Evolutionary conservation across 92 coral and sea anemone species (phyloP).

Genomic region (Porites evermanni): DNA sequence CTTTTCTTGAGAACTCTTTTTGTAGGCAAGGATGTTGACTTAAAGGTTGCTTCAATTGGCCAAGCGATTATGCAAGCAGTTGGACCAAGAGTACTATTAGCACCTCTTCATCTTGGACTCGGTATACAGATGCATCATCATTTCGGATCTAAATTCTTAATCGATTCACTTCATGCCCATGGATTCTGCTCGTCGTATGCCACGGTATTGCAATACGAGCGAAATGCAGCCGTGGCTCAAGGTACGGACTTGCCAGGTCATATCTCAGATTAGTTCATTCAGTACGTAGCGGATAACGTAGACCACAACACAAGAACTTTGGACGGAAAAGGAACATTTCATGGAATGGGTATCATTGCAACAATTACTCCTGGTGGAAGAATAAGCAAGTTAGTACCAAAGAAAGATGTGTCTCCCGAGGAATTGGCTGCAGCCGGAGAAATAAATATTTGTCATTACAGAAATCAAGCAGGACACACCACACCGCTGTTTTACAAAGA

Average conservation of each 20-base stretch:
- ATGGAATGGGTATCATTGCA: constrained; percentile 71
- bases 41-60: constrained; percentile 59
- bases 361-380: constrained; percentile 43
- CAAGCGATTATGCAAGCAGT: constrained; percentile 66
- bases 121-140: constrained; percentile 72
- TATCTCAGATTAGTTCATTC: constrained; percentile 36
- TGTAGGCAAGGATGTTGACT: constrained; percentile 54
- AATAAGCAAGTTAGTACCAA: constrained; percentile 25
- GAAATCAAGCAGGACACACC: constrained; percentile 20
- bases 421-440: constrained; percentile 45
- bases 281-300: constrained; percentile 56
- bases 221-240: constrained; percentile 56
- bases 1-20: constrained; percentile 8
- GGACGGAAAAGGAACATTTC: constrained; percentile 59
- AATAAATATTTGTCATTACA: constrained; percentile 30
- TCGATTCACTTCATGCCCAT: constrained; percentile 54
- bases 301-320: constrained; percentile 58
- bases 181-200: constrained; percentile 65
- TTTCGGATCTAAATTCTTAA: constrained; percentile 51
- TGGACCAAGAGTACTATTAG: constrained; percentile 53
- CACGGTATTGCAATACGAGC: constrained; percentile 45
- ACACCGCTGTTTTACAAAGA: constrained; percentile 16
- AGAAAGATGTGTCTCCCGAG: constrained; percentile 29
- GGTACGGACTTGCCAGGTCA: constrained; percentile 57
- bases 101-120: constrained; percentile 72